A percentile compares a stretch with the other conserved stretches of the same genome.
These are phyloP conservation scores for Caracal caracal DNA, from an alignment of 2,113 vertebrate species.

Conservation along the genomic window DNA sequence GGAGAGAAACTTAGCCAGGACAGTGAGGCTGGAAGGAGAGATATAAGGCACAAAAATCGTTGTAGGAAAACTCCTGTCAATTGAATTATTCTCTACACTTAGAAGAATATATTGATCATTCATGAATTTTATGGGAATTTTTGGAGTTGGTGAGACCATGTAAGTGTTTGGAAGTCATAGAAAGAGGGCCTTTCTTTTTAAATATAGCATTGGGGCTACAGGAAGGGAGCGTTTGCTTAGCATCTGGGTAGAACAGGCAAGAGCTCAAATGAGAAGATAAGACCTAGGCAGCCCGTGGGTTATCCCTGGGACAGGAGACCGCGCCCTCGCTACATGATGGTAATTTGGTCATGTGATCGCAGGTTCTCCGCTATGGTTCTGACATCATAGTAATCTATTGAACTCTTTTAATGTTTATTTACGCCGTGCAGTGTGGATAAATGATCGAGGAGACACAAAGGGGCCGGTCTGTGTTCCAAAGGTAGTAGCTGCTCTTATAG, in stretches of 20 bases:
- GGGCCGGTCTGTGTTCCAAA: rapidly evolving
- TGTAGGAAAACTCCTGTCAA: not conserved
- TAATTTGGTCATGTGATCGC: too few relatives aligned
- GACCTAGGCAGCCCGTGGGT: too few relatives aligned
- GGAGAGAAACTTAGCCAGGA: not conserved
- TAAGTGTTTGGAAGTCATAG: not conserved
- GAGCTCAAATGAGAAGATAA: not conserved
- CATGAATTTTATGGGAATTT: not conserved
- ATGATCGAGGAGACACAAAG: not conserved
- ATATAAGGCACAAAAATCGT: not conserved
- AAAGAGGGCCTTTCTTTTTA: not conserved
- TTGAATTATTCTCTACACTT: not conserved
- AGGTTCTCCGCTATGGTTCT: not conserved
- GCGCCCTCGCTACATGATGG: not conserved
- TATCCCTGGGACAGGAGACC: not conserved
- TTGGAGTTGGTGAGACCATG: not conserved
- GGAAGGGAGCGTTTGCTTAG: not conserved
- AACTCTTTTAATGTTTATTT: not conserved
- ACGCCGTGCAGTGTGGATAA: not conserved
- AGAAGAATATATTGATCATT: not conserved
- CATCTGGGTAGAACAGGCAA: not conserved
- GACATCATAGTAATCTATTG: too few relatives aligned
- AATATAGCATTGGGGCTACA: rapidly evolving
- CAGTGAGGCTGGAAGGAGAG: not conserved
- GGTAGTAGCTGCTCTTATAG: not conserved